Evolutionary conservation across 2,113 vertebrate species (phyloP), one percentile per base, ranked within the genome.

Genomic region (Butorides virescens): DNA sequence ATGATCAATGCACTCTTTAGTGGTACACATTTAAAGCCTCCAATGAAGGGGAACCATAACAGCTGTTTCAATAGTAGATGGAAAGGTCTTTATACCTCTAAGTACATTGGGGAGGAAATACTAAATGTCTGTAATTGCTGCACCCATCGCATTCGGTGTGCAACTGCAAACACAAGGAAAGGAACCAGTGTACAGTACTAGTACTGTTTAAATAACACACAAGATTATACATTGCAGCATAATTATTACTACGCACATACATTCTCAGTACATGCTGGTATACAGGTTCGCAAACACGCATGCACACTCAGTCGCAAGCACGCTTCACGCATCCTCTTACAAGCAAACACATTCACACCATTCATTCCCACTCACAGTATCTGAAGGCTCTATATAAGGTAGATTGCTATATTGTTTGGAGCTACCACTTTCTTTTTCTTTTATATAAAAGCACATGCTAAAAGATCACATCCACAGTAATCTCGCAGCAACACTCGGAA

Each of bases 141-240:
- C 98, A 98, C 97, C 97, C 97, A 97, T 96, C 27, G 71, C 98
- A 98, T 98, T 98, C 97, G 98, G 98, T 98, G 98, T 98, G 98
- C 98, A 98, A 98, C 98, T 97, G 98, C 98, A 98, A 98, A 97
- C 97, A 98, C 96, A 98, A 98, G 96, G 96, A 96, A 95, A 97
- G 92, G 97, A 98, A 98, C 98, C 98, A 98, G 98, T 98, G 98
- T 98, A 99, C 98, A 99, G 98, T 99, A 99, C 98, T 99, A 99
- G 98, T 98, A 98, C 98, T 98, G 98, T 97, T 99, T 98, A 99
- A 99, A 99, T 99, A 99, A 99, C 98, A 98, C 98, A 98, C 98
- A 98, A 98, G 98, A 98, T 98, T 98, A 98, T 98, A 98, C 98
- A 98, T 95, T 98, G 98, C 98, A 98, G 98, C 98, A 98, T 99